A percentile compares a stretch with the other conserved stretches of the same genome.
Conservation (phyloP, 2,888 invertebrate species). For the Lysandra coridon region DNA sequence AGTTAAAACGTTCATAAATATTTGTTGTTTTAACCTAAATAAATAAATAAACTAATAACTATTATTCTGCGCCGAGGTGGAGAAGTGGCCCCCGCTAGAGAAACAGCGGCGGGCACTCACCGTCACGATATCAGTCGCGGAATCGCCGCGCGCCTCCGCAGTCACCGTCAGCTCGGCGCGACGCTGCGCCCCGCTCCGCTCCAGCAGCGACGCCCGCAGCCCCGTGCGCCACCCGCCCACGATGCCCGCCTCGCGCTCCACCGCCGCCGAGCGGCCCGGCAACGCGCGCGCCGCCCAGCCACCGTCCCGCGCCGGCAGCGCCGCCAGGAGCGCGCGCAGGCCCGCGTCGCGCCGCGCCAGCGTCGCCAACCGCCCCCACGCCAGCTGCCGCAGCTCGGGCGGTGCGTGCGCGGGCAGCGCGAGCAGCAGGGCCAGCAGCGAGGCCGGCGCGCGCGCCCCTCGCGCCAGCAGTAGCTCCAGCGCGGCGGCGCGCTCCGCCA, state of each 20-base stretch:
- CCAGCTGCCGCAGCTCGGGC: constrained; percentile 57
- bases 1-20: too few relatives aligned
- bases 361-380: constrained; percentile 54
- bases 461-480: constrained; percentile 50
- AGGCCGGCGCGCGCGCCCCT: constrained; percentile 45
- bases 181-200: constrained; percentile 55
- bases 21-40: too few relatives aligned
- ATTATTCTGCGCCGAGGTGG: too few relatives aligned
- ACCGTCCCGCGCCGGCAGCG: constrained; percentile 45
- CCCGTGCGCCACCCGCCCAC: constrained; percentile 48
- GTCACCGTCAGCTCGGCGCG: constrained; percentile 54
- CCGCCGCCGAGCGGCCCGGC: constrained; percentile 46
- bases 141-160: constrained; percentile 37
- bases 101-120: not conserved
- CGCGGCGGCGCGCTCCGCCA: constrained; percentile 55
- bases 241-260: constrained; percentile 48
- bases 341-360: constrained; percentile 42
- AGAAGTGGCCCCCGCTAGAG: too few relatives aligned
- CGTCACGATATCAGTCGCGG: constrained; percentile 35
- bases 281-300: constrained; percentile 38
- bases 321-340: constrained; percentile 40
- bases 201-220: constrained; percentile 59
- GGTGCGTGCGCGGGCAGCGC: constrained; percentile 36
- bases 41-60: too few relatives aligned
- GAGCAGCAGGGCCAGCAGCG: constrained; percentile 35